Evolutionary conservation across 1,140 invertebrate species (phyloP), one percentile per base, ranked within the genome.

Genomic region (Heterodera carotae): DNA sequence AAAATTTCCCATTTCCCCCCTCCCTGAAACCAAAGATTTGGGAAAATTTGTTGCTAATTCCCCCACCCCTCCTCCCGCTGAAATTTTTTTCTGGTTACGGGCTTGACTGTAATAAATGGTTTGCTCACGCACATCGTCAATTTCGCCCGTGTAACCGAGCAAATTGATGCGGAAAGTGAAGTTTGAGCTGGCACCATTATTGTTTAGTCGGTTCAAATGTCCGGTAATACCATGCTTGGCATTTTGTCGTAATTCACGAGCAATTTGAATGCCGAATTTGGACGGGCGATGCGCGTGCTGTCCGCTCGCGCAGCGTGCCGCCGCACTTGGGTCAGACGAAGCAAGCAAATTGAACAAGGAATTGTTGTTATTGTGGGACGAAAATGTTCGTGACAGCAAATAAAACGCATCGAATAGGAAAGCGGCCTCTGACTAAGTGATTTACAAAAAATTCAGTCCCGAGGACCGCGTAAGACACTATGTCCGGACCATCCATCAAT

Each of bases 121-220:
- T n/a, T 31, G 39, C 10, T 39, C 33, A 74, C 73, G 71, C 59
- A 85, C 85, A 69, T 87, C 85, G 67, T 85, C 83, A 56, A 87
- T 75, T 25, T 75, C 68, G 1, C 85, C 85, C 56, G 73, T 85
- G 66, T 85, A 87, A 18, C 85, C 85, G 15, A 87, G 75, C 18
- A 88, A 76, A 43, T 85, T 77, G 53, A 87, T 88, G 48, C 85
- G 81, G 77, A 88, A 84, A 25, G 85, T 80, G 70, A 88, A 87
- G 53, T 88, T 87, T 43, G 75, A 43, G 6, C 27, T 31, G 33
- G 15, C 27, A 12, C 8, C 62, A 10, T 29, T 12, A 12, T 29
- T 12, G 62, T 34, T 34, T 0, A 66, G 62, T 18, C 62, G 7
- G 22, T 27, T 25, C 62, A 66, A 66, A 66, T 86, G 83, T 10